Percentiles rank a stretch among this genome's conserved stretches.
These are phyloP conservation scores for Arctopsyche grandis DNA, from an alignment of 1,140 invertebrate genomes.

Conservation along the genomic window DNA sequence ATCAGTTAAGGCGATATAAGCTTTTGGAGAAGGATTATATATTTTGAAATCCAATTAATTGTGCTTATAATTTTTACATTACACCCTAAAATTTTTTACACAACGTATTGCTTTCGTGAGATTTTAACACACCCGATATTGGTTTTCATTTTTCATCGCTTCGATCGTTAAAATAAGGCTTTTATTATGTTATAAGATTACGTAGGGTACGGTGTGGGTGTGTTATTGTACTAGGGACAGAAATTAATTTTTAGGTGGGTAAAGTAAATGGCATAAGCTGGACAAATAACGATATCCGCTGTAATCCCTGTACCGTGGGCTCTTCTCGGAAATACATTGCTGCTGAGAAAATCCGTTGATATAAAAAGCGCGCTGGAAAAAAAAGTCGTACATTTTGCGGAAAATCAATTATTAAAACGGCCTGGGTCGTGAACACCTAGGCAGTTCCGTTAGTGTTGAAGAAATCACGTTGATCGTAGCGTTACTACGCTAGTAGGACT, in stretches of 20 bases:
- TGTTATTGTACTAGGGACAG: not conserved
- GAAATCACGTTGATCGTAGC: not conserved
- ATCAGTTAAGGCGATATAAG: too few species aligned
- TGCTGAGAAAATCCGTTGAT: not conserved
- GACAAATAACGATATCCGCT: not conserved
- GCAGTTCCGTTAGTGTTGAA: not conserved
- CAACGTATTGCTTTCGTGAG: too few species aligned
- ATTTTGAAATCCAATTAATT: too few species aligned
- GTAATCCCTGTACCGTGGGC: not conserved
- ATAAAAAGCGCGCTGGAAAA: not conserved
- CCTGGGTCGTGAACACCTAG: not conserved
- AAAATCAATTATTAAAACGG: not conserved
- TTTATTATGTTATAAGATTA: too few species aligned
- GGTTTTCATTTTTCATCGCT: too few species aligned
- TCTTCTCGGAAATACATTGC: not conserved
- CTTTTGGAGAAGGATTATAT: too few species aligned
- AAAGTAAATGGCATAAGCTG: not conserved
- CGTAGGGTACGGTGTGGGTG: too few species aligned
- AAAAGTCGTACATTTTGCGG: not conserved
- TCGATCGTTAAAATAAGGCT: too few species aligned
- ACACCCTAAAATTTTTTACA: too few species aligned
- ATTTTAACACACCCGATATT: too few species aligned
- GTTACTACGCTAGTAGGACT: slow-evolving; percentile 33
- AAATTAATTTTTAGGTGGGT: not conserved
- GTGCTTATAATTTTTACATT: too few species aligned